Evolutionary conservation across 2,797 vertebrate genomes (phyloP), one percentile per base, ranked within the genome.

Genomic region (Tangara arthus): DNA sequence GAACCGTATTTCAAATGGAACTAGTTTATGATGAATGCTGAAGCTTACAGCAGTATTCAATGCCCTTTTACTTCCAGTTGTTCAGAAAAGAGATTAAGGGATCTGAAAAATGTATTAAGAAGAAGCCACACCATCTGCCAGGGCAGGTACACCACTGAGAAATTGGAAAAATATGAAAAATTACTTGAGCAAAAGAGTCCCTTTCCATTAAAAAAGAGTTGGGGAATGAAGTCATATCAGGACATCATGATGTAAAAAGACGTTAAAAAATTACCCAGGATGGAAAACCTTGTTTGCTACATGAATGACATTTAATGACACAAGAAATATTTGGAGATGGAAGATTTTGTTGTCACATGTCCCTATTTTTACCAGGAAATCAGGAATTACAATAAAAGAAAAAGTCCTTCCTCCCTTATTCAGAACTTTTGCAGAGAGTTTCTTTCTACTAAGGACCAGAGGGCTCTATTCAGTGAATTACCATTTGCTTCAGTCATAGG

Each of bases 401-500:
- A 41, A 89, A 80, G 50, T 71, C 78, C 28, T 91, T 73, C 35
- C 68, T 82, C 26, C 30, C 21, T 82, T 89, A 82, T 75, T 90
- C 60, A 85, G 75, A 82, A 89, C 60, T 95, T 92, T 8, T 34
- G 24, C 55, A 60, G 41, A 44, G 49, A 66, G 35, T 87, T 87
- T 87, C 53, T 75, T 47, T 55, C 69, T 47, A 26, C 39, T 66
- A 68, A 83, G 53, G 71, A 85, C 75, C 71, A 47, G 19, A 80
- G 81, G 60, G 44, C 53, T 89, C 71, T 87, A 61, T 92, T 94
- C 61, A 78, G 26, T 26, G 37, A 66, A 77, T 89, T 82, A 82
- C 57, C 53, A 65, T 90, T 96, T 95, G 53, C 94, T 95, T 93
- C 92, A 90, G 87, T 92, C 86, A 71, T 26, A n/a, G 81, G 68